A percentile compares a stretch with the other conserved stretches of the same genome.
Evolutionary conservation across 2,888 invertebrate genomes (phyloP).

Genomic region (Rhagophthalmus giganteus): DNA sequence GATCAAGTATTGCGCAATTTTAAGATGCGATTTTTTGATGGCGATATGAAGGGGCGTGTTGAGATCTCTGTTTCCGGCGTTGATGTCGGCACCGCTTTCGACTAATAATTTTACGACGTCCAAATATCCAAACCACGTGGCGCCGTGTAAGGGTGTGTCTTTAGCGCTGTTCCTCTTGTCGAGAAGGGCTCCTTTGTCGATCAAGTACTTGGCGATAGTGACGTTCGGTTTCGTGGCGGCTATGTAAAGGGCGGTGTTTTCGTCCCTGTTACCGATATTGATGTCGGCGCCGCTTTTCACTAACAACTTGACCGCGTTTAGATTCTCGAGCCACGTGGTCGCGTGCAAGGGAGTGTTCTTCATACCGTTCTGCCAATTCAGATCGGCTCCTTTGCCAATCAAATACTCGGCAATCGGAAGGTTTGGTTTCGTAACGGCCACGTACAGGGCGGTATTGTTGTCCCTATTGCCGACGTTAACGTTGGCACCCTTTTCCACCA

Average conservation of each 20-base stretch:
- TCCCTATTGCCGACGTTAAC: not conserved
- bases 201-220: no score
- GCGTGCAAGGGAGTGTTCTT: not conserved
- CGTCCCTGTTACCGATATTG: no score
- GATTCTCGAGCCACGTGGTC: not conserved
- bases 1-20: not conserved
- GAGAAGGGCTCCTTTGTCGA: no score
- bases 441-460: not conserved
- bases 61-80: not conserved
- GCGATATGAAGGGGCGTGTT: conserved; percentile 1
- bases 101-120: not conserved
- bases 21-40: not conserved
- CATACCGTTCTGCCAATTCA: not conserved
- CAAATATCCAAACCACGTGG: no score
- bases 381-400: not conserved
- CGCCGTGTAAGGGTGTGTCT: no score
- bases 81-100: conserved; percentile 1
- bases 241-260: no score
- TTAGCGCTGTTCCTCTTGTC: no score
- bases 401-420: not conserved
- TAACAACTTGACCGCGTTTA: no score
- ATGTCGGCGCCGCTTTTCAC: no score
- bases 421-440: not conserved
- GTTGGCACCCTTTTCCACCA: not conserved
- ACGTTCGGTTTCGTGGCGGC: no score